phyloP scores from a whole-genome alignment of 2,888 invertebrate species.

The Glyphotaelius pellucidus region DNA sequence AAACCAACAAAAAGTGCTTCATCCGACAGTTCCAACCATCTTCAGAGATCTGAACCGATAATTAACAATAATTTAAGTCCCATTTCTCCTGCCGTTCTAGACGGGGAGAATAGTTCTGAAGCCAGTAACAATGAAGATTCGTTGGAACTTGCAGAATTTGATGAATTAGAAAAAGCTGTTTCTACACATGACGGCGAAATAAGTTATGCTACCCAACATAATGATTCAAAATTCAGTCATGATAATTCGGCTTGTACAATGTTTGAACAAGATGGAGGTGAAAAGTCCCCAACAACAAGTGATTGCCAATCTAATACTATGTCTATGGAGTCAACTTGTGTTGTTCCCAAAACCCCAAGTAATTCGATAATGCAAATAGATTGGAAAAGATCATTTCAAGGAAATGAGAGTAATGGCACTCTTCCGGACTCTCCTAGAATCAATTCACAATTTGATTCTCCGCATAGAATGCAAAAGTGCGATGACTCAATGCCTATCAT shows the following conservation, averaged over 20 bases:
- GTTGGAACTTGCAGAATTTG: slow-evolving; percentile 71
- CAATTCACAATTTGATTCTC: slow-evolving; percentile 69
- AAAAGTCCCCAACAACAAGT: neutral
- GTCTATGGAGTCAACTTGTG: slow-evolving; percentile 66
- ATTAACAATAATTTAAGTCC: neutral
- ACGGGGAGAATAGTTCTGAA: slow-evolving; percentile 70
- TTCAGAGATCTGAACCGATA: slow-evolving; percentile 3
- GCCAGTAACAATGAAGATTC: slow-evolving; percentile 71
- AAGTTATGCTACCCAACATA: neutral
- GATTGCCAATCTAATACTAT: slow-evolving; percentile 23
- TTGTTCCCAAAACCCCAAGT: slow-evolving; percentile 79
- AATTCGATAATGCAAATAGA: slow-evolving; percentile 82
- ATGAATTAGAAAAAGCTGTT: slow-evolving; percentile 68
- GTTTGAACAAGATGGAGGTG: slow-evolving; percentile 68
- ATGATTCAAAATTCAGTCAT: slow-evolving; percentile 27
- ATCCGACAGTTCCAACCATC: neutral
- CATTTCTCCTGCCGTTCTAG: slow-evolving; percentile 1
- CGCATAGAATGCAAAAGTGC: slow-evolving; percentile 73
- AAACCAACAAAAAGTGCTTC: neutral
- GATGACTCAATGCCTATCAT: slow-evolving; percentile 81
- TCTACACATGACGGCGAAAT: slow-evolving; percentile 66
- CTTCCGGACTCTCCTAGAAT: slow-evolving; percentile 19
- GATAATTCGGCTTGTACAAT: neutral
- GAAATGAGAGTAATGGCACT: slow-evolving; percentile 13
- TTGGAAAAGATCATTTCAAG: slow-evolving; percentile 51